Conservation (phyloP, 1,140 invertebrate species). For the Pomacea maculata region DNA sequence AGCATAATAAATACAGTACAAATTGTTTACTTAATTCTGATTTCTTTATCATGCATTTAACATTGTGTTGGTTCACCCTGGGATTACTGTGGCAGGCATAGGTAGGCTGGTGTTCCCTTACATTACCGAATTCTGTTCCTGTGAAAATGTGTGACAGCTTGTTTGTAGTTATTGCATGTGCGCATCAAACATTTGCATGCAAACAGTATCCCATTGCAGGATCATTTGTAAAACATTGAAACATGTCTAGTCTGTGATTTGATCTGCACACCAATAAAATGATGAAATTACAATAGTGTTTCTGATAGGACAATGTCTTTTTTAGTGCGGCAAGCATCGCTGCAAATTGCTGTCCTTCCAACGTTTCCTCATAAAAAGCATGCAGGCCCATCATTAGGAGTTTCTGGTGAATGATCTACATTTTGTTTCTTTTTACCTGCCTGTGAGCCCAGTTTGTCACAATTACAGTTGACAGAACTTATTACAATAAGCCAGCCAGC, state of each 20-base stretch:
- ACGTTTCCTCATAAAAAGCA: no score
- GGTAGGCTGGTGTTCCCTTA: neutral
- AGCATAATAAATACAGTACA: constrained; percentile 14
- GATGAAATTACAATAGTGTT: neutral
- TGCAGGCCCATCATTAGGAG: no score
- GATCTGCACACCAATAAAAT: constrained; percentile 1
- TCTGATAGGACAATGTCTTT: no score
- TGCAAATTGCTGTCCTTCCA: no score
- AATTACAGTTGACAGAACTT: no score
- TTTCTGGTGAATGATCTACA: no score
- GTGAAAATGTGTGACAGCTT: neutral
- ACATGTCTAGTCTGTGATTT: constrained; percentile 8
- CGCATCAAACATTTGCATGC: neutral
- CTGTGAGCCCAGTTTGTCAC: no score
- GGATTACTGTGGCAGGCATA: neutral
- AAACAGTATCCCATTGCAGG: neutral
- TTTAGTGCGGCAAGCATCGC: no score
- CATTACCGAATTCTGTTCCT: neutral
- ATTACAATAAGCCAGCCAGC: no score
- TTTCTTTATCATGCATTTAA: neutral
- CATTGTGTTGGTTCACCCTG: neutral
- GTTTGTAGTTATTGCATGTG: neutral
- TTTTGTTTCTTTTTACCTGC: no score
- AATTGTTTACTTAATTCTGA: neutral
- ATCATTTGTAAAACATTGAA: neutral